Evolutionary conservation across 2,888 invertebrate species (phyloP).

Genomic region (Drosophila paranaensis): DNA sequence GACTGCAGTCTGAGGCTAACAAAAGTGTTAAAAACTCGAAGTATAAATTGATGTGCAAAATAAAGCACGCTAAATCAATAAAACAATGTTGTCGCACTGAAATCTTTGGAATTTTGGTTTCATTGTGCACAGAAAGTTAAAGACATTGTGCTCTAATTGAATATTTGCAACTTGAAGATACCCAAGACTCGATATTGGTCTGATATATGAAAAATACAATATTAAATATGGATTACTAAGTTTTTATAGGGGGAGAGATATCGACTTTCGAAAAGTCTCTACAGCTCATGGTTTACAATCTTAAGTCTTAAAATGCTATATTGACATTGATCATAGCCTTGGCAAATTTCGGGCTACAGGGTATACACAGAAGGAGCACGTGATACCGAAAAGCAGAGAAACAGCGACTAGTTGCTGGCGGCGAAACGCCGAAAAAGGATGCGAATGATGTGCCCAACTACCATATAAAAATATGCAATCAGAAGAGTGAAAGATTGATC

Average conservation of each 20-base stretch:
- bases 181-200: background rate
- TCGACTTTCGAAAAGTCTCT: background rate
- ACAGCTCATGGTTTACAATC: background rate
- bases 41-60: constrained; percentile 7
- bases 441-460: constrained; percentile 72
- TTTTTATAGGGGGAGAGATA: background rate
- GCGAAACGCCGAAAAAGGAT: constrained; percentile 73
- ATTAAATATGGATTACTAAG: background rate
- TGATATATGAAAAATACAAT: background rate
- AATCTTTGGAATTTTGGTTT: constrained; percentile 72
- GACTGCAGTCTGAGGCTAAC: too few relatives aligned
- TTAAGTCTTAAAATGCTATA: background rate
- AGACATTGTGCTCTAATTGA: constrained; percentile 6
- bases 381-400: constrained; percentile 39
- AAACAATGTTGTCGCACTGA: constrained; percentile 51
- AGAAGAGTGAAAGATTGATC: constrained; percentile 82
- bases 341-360: constrained; percentile 1
- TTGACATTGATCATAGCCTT: background rate
- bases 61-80: constrained; percentile 20
- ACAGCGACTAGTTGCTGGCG: constrained; percentile 36
- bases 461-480: constrained; percentile 83
- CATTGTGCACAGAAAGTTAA: constrained; percentile 71
- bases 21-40: constrained; percentile 13
- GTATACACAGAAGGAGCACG: constrained; percentile 27
- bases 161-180: background rate